These are phyloP conservation scores for Mormyrus proboscirostris DNA, from an alignment of 2,797 vertebrate genomes.

Conservation along the genomic window DNA sequence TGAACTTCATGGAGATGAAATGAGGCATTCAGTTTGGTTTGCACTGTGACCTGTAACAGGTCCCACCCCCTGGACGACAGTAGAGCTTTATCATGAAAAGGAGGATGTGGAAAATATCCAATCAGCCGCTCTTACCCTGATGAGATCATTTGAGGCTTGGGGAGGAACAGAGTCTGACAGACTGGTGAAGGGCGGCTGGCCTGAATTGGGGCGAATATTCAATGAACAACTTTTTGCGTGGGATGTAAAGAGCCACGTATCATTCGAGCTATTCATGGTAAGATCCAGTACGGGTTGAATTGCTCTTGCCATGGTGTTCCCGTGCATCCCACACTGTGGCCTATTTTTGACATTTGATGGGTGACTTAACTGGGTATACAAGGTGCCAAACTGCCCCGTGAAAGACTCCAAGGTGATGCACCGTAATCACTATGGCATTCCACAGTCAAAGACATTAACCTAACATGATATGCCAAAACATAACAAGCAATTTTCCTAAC, in stretches of 20 bases:
- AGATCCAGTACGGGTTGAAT: neutral
- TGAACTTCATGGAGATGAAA: conserved; percentile 9
- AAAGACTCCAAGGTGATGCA: neutral
- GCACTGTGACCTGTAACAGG: neutral
- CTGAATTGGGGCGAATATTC: neutral
- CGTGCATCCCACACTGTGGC: neutral
- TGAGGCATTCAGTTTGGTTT: neutral
- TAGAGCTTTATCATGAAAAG: neutral
- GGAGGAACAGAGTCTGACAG: neutral
- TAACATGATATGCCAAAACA: neutral
- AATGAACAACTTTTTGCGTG: neutral
- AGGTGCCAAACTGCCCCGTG: neutral
- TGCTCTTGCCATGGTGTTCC: neutral
- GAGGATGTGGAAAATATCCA: neutral
- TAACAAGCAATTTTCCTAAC: neutral
- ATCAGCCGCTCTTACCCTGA: neutral
- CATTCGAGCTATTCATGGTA: neutral
- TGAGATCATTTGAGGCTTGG: neutral
- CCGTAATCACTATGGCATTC: neutral
- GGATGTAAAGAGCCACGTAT: neutral
- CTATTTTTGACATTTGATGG: neutral
- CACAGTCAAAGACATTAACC: neutral
- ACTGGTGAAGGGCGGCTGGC: neutral
- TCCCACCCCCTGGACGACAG: neutral
- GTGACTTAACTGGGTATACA: neutral